Conservation (phyloP, 2,113 vertebrate genomes). For the Haemorhous mexicanus region DNA sequence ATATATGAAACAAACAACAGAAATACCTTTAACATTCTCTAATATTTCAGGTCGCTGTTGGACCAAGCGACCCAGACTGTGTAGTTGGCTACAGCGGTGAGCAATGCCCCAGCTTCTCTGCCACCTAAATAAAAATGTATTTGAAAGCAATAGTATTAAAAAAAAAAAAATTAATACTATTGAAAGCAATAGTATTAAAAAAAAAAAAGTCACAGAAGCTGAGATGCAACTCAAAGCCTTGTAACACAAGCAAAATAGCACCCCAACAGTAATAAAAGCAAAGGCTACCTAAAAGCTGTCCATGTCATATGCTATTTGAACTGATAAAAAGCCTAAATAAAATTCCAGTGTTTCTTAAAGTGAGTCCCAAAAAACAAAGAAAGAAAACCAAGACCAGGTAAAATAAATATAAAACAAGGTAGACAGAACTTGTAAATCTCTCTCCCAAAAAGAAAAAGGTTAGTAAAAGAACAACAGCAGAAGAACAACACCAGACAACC, state of each 20-base stretch:
- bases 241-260: neutral
- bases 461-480: neutral
- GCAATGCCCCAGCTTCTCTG: slow-evolving; percentile 94
- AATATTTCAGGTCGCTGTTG: slow-evolving; percentile 85
- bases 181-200: neutral
- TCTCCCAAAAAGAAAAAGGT: neutral
- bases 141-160: neutral
- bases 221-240: neutral
- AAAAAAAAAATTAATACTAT: no score
- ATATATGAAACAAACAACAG: neutral
- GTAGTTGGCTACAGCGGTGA: slow-evolving; percentile 89
- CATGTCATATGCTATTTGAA: neutral
- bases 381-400: neutral
- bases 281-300: neutral
- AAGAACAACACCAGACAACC: neutral
- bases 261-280: neutral
- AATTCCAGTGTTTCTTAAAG: neutral
- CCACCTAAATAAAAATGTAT: slow-evolving; percentile 80
- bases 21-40: slow-evolving; percentile 84
- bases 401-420: neutral
- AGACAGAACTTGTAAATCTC: neutral
- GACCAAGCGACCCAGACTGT: slow-evolving; percentile 88
- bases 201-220: neutral
- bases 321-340: neutral
- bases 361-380: neutral